Evolutionary conservation across 2,113 vertebrate species (phyloP).

Genomic region (Cavia porcellus): DNA sequence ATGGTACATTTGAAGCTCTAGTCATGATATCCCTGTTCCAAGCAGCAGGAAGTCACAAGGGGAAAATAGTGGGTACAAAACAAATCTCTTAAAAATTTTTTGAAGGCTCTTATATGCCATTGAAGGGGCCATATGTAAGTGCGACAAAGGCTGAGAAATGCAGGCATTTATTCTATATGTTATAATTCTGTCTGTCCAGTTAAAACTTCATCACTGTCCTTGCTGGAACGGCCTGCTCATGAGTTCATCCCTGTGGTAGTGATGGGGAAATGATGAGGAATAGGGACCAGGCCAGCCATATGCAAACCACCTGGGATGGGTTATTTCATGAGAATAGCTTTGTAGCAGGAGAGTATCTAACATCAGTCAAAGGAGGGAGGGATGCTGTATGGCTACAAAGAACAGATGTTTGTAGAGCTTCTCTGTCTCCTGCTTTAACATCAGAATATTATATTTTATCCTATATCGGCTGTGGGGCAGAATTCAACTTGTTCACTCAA

Average conservation of each 20-base stretch:
- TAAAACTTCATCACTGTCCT: conserved; percentile 1
- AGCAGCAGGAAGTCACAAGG: background rate
- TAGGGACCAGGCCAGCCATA: background rate
- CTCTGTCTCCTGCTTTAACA: background rate
- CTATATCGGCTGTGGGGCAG: background rate
- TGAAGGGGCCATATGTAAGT: background rate
- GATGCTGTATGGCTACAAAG: background rate
- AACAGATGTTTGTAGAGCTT: background rate
- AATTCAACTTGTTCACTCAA: background rate
- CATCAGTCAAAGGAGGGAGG: background rate
- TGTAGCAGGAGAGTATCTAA: background rate
- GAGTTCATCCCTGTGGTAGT: background rate
- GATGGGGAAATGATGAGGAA: background rate
- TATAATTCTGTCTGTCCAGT: background rate
- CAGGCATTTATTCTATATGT: background rate
- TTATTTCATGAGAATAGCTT: background rate
- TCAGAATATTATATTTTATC: background rate
- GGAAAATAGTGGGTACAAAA: background rate
- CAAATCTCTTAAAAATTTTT: background rate
- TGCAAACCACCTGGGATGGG: background rate
- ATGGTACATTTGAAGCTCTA: background rate
- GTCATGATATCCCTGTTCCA: background rate
- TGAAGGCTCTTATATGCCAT: background rate
- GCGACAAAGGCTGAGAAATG: background rate
- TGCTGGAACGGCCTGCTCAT: background rate